phyloP scores from a whole-genome alignment of 2,797 vertebrate species.

The Sandelia bainsii region DNA sequence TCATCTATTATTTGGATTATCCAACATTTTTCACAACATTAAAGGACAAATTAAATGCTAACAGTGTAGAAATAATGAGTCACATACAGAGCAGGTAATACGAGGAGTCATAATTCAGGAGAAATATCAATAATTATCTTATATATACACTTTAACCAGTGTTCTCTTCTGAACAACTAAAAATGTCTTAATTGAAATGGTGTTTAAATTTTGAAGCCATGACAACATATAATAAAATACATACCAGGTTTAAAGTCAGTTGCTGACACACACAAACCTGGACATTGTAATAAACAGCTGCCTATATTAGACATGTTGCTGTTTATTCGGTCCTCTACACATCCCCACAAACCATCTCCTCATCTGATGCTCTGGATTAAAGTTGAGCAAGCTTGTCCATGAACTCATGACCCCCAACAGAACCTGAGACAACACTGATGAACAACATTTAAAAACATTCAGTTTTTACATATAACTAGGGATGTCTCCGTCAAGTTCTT shows the following conservation, averaged over 20 bases:
- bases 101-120: constrained; percentile 9
- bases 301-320: background rate
- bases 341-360: background rate
- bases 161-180: background rate
- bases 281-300: background rate
- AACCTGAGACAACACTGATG: background rate
- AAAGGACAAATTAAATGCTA: background rate
- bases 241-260: background rate
- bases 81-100: background rate
- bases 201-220: background rate
- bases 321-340: background rate
- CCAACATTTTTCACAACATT: background rate
- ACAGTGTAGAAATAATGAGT: background rate
- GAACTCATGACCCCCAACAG: too few species aligned
- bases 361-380: background rate
- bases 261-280: background rate
- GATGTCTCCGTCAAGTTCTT: too few species aligned
- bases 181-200: background rate
- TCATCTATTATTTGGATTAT: background rate
- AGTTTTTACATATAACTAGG: too few species aligned
- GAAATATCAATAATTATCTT: constrained; percentile 1
- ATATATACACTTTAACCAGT: background rate
- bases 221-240: background rate
- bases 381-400: too few species aligned
- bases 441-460: background rate